Evolutionary conservation across 2,888 invertebrate genomes (phyloP).

Genomic region (Andrena dorsata): DNA sequence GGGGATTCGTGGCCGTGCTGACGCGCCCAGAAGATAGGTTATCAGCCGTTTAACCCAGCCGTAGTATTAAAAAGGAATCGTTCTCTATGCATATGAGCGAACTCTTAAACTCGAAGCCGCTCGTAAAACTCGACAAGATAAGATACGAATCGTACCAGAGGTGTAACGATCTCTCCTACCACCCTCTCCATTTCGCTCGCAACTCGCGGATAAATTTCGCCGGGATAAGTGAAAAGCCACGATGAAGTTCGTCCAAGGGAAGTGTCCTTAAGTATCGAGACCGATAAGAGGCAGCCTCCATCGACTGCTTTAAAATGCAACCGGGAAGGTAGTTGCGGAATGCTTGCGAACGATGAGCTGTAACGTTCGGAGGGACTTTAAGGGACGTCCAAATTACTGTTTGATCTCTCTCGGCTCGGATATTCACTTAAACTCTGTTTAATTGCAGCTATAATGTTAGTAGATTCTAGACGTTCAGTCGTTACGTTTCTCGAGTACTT

Average conservation of each 20-base stretch:
- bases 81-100: slow-evolving; percentile 52
- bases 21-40: slow-evolving; percentile 23
- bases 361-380: neutral
- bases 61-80: slow-evolving; percentile 58
- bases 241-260: slow-evolving; percentile 21
- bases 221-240: slow-evolving; percentile 39
- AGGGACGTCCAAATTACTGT: neutral
- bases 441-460: slow-evolving; percentile 2
- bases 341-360: neutral
- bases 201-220: slow-evolving; percentile 31
- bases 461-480: neutral
- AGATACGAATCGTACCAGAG: slow-evolving; percentile 45
- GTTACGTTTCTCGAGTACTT: neutral
- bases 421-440: neutral
- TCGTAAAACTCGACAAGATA: slow-evolving; percentile 58
- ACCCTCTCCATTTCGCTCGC: neutral
- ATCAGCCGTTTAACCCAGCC: slow-evolving; percentile 52
- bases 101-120: slow-evolving; percentile 47
- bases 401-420: neutral
- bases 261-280: neutral
- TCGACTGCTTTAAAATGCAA: neutral
- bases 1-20: slow-evolving; percentile 18
- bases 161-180: slow-evolving; percentile 29
- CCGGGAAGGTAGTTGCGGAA: neutral
- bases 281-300: slow-evolving; percentile 39